These are phyloP conservation scores for Dinoponera quadriceps DNA, from an alignment of 1,140 invertebrate species.

Conservation along the genomic window DNA sequence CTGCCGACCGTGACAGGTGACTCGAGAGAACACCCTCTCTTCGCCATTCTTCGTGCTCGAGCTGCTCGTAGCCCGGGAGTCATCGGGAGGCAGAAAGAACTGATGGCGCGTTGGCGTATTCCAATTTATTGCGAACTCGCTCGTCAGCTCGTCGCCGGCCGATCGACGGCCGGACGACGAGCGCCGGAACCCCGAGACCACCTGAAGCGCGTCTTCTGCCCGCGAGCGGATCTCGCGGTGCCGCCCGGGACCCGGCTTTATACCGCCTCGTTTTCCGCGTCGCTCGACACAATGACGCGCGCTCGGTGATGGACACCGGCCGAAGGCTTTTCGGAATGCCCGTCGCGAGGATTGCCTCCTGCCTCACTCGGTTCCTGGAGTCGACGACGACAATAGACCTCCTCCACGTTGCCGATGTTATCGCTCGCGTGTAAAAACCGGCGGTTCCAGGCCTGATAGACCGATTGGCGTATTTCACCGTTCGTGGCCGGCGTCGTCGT, in stretches of 20 bases:
- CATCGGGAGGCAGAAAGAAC: conserved; percentile 28
- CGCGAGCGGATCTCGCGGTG: conserved; percentile 32
- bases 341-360: neutral
- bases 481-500: neutral
- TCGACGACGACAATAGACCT: neutral
- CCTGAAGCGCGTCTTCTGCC: conserved; percentile 69
- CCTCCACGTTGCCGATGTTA: too few relatives aligned
- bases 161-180: conserved; percentile 56
- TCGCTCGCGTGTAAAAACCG: neutral
- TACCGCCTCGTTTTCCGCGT: conserved; percentile 69
- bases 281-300: conserved; percentile 58
- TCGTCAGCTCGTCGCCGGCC: conserved; percentile 65
- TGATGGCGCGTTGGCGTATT: conserved; percentile 73
- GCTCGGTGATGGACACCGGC: conserved; percentile 40
- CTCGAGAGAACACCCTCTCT: conserved; percentile 72
- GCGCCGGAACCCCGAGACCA: conserved; percentile 65
- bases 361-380: neutral
- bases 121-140: conserved; percentile 79
- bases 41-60: conserved; percentile 54
- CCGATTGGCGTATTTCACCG: neutral
- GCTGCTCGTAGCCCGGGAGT: neutral
- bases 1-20: conserved; percentile 64
- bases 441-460: neutral
- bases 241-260: conserved; percentile 63
- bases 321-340: neutral